A percentile compares a stretch with the other conserved stretches of the same genome.
phyloP scores from a whole-genome alignment of 2,797 vertebrate species.

The Pagetopsis macropterus region DNA sequence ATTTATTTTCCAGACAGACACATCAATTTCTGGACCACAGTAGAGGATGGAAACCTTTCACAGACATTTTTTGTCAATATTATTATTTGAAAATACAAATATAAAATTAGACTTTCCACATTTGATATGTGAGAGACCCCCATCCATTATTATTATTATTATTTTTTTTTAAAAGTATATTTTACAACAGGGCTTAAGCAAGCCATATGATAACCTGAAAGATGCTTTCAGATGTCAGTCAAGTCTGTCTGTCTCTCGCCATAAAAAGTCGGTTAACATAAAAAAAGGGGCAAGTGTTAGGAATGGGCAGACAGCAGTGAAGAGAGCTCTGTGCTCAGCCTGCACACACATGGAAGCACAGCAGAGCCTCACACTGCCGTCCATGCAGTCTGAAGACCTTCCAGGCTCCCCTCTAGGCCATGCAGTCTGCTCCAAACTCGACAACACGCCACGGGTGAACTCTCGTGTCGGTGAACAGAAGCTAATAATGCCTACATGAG shows the following conservation, averaged over 20 bases:
- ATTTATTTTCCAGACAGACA: constrained; percentile 96
- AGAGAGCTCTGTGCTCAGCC: constrained; percentile 63
- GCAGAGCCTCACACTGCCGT: constrained; percentile 66
- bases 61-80: constrained; percentile 93
- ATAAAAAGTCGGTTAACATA: constrained; percentile 84
- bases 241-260: constrained; percentile 84
- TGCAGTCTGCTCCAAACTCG: constrained; percentile 62
- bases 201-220: constrained; percentile 98
- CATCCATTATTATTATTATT: constrained; percentile 86
- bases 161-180: constrained; percentile 83
- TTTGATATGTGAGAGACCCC: constrained; percentile 99
- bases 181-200: constrained; percentile 98
- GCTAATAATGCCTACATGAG: constrained; percentile 60
- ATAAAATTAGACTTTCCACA: constrained; percentile 99
- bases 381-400: constrained; percentile 67
- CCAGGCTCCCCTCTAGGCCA: constrained; percentile 65
- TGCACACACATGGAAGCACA: constrained; percentile 67
- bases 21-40: constrained; percentile 99
- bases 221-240: constrained; percentile 91
- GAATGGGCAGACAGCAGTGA: constrained; percentile 76
- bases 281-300: constrained; percentile 84
- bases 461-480: constrained; percentile 56
- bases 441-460: constrained; percentile 64
- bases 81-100: constrained; percentile 99
- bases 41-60: constrained; percentile 99